Evolutionary conservation across 2,888 invertebrate species (phyloP), one percentile per base, ranked within the genome.

Genomic region (Cheilosia impressa): DNA sequence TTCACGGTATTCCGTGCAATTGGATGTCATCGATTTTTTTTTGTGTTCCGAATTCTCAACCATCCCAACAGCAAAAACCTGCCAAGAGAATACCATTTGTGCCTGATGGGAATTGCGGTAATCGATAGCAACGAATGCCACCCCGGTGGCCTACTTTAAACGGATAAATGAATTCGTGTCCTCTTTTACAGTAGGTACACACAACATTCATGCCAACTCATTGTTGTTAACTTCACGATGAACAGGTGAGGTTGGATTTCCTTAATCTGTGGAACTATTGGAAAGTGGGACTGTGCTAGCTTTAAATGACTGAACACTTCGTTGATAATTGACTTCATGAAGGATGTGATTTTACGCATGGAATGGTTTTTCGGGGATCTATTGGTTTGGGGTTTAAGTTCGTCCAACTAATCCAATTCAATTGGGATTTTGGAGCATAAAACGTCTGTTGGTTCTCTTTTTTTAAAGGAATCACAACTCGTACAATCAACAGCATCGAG

Each of bases 121-220:
- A 57, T 69, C 69, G 47, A 58, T 69, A 52, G 38, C 22, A 7
- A 27, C 66, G 43, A 52, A 38, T 38, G 27, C 50, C 50, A 17
- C 41, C 27, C 17, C 27, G 43, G 31, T 62, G 73, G 45, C 63
- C 55, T 63, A 53, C 19, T 65, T 55, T 24, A 57, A 45, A 38
- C 19, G 53, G 47, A 69, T 57, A 65, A 55, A 47, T 75, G 57
- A 55, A 75, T 57, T 75, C 65, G 47, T 65, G 75, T 47, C 75
- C 65, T 45, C 55, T 73, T 65, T 73, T 63, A n/a, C 15, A 38
- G 38, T 4, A 38, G 38, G 38, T 9, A 10, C 19, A 22, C 1
- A 13, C 55, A 10, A 24, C 66, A 66, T 55, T 34, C 24, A 65
- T 24, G 65, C 19, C 73, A 45, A 43, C 41, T 73, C 55, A 73